Base-by-base conservation (phyloP, 2,113 vertebrate species). In the Carassius auratus region DNA sequence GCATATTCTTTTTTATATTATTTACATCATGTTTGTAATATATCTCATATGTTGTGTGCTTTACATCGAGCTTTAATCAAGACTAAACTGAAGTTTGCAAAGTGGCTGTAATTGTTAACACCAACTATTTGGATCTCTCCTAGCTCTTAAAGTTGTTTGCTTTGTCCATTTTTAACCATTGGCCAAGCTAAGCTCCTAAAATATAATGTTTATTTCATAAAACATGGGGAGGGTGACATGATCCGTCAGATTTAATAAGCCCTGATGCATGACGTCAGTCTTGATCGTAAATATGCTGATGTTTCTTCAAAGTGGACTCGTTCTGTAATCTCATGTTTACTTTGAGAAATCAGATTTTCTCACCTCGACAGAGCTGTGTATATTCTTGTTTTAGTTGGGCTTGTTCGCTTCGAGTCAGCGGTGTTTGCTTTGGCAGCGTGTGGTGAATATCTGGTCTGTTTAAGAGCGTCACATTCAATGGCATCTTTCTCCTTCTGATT, bases 381-480 rank as follows among this genome's bases (percentile, higher is more conserved):
- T 50, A 15, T 48, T 75, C 42, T 75, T 45, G 42, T 75, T 50
- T 75, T 26, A 75, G 42, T 75, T 75, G 73, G 73, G 45, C 6
- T 45, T 6, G 38, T 23, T 45, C 0, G 3, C 36, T 21, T 38
- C 3, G 69, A 73, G 17, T 74, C 71, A 7, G 38, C 45, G n/a
- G 10, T 75, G 2, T 75, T 75, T 50, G 73, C 42, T 75, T 75
- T 75, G 73, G 73, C n/a, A 75, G 21, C 9, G 12, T 74, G 19
- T 23, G 12, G 21, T 74, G 73, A 3, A 75, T 75, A 48, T 75
- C 42, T 75, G 12, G 12, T n/a, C 42, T 48, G 21, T 75, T 75
- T 21, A 59, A 21, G 30, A 61, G 17, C 7, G 7, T 42, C 57
- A 62, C 76, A 61, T 79, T 61, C 33, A 61, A 79, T 61, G 30